Percentiles rank a stretch among this genome's conserved stretches.
Conservation (phyloP, 2,113 vertebrate genomes). For the Recurvirostra avosetta region DNA sequence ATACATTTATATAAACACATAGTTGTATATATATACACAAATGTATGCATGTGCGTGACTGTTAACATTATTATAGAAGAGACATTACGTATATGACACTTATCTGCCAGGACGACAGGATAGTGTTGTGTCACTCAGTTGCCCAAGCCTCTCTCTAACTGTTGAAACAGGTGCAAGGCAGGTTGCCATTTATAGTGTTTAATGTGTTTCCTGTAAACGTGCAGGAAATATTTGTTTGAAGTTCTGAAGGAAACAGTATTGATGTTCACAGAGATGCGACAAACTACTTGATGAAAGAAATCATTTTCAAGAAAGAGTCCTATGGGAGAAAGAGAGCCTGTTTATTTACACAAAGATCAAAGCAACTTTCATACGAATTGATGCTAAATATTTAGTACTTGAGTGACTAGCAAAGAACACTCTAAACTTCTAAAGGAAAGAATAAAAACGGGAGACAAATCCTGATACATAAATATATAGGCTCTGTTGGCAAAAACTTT, state of each 20-base stretch:
- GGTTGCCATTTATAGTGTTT: constrained; percentile 63
- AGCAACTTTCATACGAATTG: constrained; percentile 65
- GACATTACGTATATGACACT: not conserved
- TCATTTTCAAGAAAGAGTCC: constrained; percentile 63
- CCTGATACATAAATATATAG: not conserved
- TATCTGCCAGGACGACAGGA: not conserved
- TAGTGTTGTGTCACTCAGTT: not conserved
- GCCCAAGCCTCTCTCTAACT: not conserved
- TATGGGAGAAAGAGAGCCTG: constrained; percentile 62
- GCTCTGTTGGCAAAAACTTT: not conserved
- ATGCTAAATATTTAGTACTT: constrained; percentile 54
- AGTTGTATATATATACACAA: not conserved
- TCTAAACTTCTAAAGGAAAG: constrained; percentile 40
- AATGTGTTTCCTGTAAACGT: constrained; percentile 72
- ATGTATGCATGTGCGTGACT: not conserved
- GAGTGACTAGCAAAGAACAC: constrained; percentile 58
- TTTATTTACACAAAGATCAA: constrained; percentile 78
- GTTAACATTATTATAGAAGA: not conserved
- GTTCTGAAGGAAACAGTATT: constrained; percentile 69
- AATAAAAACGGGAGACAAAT: not conserved
- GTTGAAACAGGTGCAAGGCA: constrained; percentile 51
- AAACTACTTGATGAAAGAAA: constrained; percentile 79
- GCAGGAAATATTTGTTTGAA: constrained; percentile 75
- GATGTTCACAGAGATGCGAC: constrained; percentile 69
- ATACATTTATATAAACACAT: not conserved